phyloP scores from a whole-genome alignment of 2,888 invertebrate species.

The Temnothorax ravouxi region DNA sequence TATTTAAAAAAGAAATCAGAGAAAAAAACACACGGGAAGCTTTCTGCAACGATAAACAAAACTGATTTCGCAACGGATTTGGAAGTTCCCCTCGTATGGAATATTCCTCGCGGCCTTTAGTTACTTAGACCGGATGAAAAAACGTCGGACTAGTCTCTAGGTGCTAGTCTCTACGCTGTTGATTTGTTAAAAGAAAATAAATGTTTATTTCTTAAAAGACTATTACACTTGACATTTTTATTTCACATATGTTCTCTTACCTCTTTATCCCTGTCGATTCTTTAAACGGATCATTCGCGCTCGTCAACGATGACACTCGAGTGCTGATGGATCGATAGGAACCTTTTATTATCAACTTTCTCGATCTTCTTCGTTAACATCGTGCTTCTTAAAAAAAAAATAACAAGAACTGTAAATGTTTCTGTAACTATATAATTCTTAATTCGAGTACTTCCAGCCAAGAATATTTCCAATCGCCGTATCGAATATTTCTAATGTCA shows the following conservation, averaged over 20 bases:
- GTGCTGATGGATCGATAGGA: background rate
- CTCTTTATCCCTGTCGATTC: background rate
- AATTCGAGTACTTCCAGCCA: background rate
- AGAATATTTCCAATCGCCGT: background rate
- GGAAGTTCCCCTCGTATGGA: conserved; percentile 70
- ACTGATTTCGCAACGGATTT: conserved; percentile 61
- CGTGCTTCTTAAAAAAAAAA: background rate
- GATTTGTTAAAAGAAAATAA: conserved; percentile 81
- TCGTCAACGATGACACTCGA: background rate
- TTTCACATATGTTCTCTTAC: background rate
- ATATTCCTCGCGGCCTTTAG: conserved; percentile 77
- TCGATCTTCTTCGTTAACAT: background rate
- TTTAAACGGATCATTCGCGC: background rate
- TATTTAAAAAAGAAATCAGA: background rate
- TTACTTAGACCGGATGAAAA: conserved; percentile 67
- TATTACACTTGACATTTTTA: conserved; percentile 6
- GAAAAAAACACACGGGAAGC: conserved; percentile 18
- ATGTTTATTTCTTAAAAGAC: conserved; percentile 81
- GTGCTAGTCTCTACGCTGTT: conserved; percentile 80
- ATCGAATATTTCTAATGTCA: background rate
- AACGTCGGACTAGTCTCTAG: conserved; percentile 76
- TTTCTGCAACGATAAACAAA: conserved; percentile 42
- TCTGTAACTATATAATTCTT: background rate
- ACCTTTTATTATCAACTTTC: background rate
- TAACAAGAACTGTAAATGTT: background rate